Evolutionary conservation across 2,888 invertebrate genomes (phyloP).

Genomic region (Thymelicus sylvestris): DNA sequence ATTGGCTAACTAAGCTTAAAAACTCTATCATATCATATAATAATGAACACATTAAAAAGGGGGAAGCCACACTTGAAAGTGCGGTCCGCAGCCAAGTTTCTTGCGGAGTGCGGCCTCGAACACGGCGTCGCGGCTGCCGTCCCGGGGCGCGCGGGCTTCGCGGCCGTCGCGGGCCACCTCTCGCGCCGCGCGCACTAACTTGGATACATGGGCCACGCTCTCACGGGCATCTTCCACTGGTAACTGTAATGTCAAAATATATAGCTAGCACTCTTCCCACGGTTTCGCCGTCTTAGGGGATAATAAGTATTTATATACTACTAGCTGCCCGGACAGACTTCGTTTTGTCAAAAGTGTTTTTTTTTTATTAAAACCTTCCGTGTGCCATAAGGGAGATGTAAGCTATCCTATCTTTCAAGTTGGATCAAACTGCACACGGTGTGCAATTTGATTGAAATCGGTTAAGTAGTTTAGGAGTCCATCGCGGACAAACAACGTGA

Average conservation of each 20-base stretch:
- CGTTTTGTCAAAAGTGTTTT: too few relatives aligned
- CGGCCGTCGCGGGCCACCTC: conserved; percentile 71
- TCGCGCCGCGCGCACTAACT: conserved; percentile 70
- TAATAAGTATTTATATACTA: too few relatives aligned
- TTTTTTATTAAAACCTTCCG: too few relatives aligned
- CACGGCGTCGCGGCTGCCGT: conserved; percentile 73
- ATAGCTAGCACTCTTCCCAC: too few relatives aligned
- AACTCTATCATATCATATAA: conserved; percentile 26
- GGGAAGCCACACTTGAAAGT: conserved; percentile 85
- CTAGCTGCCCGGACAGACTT: too few relatives aligned
- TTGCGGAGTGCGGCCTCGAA: conserved; percentile 79
- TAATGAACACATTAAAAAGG: conserved; percentile 75
- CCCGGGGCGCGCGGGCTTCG: conserved; percentile 67
- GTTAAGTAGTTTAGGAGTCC: too few relatives aligned
- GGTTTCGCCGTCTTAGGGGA: too few relatives aligned
- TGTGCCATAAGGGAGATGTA: too few relatives aligned
- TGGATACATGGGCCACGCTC: conserved; percentile 74
- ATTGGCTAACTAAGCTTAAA: conserved; percentile 49
- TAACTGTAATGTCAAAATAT: conserved; percentile 49
- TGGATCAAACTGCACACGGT: too few relatives aligned
- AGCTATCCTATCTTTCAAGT: too few relatives aligned
- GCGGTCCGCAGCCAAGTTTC: conserved; percentile 81
- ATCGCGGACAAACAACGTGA: too few relatives aligned
- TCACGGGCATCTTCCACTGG: conserved; percentile 75
- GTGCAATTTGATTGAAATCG: too few relatives aligned